These are phyloP conservation scores for Neosalanx taihuensis DNA, from an alignment of 2,797 vertebrate genomes.

Conservation along the genomic window DNA sequence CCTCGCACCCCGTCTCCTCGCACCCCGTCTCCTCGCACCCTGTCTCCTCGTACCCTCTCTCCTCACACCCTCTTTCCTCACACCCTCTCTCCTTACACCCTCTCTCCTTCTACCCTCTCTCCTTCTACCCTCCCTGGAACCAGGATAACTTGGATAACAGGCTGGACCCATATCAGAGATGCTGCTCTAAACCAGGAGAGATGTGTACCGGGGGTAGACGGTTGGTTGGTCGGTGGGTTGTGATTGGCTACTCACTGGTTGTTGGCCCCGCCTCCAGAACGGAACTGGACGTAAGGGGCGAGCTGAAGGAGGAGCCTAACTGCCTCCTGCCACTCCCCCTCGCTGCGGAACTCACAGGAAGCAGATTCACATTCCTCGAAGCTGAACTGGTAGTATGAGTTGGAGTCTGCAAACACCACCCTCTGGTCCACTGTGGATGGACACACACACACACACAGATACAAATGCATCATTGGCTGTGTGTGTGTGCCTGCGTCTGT, in stretches of 20 bases:
- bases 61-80: too few relatives aligned
- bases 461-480: background rate
- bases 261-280: conserved; percentile 75
- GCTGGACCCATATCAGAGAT: too few relatives aligned
- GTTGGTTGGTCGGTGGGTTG: background rate
- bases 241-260: conserved; percentile 80
- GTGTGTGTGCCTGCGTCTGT: background rate
- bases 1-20: too few relatives aligned
- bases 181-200: too few relatives aligned
- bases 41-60: too few relatives aligned
- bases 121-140: too few relatives aligned
- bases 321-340: conserved; percentile 89
- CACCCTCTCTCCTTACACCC: too few relatives aligned
- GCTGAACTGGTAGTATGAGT: conserved; percentile 96
- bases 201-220: too few relatives aligned
- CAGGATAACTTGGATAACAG: too few relatives aligned
- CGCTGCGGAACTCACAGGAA: conserved; percentile 90
- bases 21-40: too few relatives aligned
- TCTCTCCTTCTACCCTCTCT: too few relatives aligned
- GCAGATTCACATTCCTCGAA: conserved; percentile 89
- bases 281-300: conserved; percentile 82
- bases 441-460: background rate
- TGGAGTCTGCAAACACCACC: conserved; percentile 88
- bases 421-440: conserved; percentile 84
- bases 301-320: conserved; percentile 88